Conservation (phyloP, 2,797 vertebrate species). For the Mormyrops attenuatus region DNA sequence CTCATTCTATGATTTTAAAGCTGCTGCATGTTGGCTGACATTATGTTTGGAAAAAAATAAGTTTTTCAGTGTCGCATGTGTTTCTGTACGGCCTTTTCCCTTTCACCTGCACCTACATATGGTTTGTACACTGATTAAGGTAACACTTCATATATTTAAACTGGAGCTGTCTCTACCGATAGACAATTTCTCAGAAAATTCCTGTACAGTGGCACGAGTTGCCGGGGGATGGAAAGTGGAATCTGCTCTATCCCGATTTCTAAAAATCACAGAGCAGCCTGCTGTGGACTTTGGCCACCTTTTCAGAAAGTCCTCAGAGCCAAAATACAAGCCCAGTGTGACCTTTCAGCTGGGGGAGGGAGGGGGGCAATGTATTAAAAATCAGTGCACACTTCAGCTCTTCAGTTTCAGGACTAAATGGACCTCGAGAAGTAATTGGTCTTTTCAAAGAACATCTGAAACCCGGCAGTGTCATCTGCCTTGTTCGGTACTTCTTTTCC, state of each 20-base stretch:
- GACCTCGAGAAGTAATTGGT: neutral
- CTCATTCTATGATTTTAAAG: neutral
- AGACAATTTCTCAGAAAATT: neutral
- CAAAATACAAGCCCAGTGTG: neutral
- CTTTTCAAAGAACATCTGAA: neutral
- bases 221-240: neutral
- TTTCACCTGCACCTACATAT: too few relatives aligned
- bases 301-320: neutral
- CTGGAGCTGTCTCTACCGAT: neutral
- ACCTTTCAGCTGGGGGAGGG: neutral
- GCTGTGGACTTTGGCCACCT: neutral
- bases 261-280: neutral
- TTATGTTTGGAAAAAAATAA: neutral
- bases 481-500: neutral
- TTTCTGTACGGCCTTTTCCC: too few relatives aligned
- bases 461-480: neutral
- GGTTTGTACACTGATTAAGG: neutral
- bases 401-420: neutral
- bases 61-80: neutral
- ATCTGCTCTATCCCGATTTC: neutral
- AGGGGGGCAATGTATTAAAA: neutral
- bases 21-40: neutral
- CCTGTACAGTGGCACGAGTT: neutral
- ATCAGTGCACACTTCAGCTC: neutral
- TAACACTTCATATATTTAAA: neutral